These are phyloP conservation scores for Rhineura floridana DNA, from an alignment of 2,113 vertebrate genomes.

Conservation along the genomic window DNA sequence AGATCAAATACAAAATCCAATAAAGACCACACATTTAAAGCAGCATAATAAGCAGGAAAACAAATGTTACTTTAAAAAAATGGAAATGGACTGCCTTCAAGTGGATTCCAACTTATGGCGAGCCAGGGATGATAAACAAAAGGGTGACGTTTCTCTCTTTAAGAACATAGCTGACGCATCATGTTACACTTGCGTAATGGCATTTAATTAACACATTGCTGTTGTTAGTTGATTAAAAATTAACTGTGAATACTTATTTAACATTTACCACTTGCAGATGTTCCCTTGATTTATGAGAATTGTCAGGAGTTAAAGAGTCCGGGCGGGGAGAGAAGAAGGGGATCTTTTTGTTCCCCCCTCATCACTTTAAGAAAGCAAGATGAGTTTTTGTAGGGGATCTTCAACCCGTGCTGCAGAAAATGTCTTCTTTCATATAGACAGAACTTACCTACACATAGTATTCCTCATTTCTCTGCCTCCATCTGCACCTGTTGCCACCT, in stretches of 20 bases:
- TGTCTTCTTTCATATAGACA: conserved; percentile 54
- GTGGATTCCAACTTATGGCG: too few relatives aligned
- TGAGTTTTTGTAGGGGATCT: conserved; percentile 64
- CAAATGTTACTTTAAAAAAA: too few relatives aligned
- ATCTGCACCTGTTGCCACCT: not conserved
- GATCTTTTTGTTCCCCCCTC: conserved; percentile 61
- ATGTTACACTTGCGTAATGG: conserved; percentile 79
- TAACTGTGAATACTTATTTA: conserved; percentile 80
- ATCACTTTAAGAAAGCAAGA: conserved; percentile 66
- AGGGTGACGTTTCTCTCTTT: conserved; percentile 73
- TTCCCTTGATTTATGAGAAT: conserved; percentile 81
- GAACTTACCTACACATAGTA: not conserved
- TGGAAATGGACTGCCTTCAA: not conserved
- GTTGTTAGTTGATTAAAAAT: conserved; percentile 84
- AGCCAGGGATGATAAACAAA: conserved; percentile 66
- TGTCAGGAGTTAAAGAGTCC: conserved; percentile 74
- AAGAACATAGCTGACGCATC: conserved; percentile 77
- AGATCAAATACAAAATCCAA: too few relatives aligned
- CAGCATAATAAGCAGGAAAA: too few relatives aligned
- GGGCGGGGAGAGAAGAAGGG: conserved; percentile 62
- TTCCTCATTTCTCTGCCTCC: not conserved
- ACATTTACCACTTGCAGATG: conserved; percentile 79
- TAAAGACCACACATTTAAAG: too few relatives aligned
- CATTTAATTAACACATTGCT: conserved; percentile 80
- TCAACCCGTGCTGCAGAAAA: conserved; percentile 66